Conservation (phyloP, 2,113 vertebrate species). For the Psammodynastes pulverulentus region DNA sequence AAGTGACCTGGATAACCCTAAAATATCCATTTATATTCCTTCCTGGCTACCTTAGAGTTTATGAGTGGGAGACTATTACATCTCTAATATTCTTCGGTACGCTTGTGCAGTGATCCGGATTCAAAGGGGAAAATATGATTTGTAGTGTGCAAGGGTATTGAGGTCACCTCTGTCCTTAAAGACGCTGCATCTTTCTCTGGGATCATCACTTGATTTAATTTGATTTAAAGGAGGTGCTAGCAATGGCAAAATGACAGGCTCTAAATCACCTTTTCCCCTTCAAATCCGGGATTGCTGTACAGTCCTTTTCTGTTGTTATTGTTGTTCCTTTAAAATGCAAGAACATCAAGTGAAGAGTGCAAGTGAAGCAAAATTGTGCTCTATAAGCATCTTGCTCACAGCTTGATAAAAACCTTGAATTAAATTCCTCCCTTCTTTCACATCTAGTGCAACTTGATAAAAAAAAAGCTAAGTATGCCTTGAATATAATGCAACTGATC, state of each 20-base stretch:
- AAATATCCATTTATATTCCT: conserved; percentile 20
- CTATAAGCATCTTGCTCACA: conserved; percentile 3
- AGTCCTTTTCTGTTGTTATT: not conserved
- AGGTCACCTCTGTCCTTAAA: not conserved
- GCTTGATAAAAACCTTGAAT: not conserved
- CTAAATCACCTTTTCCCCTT: not conserved
- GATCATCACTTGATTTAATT: not conserved
- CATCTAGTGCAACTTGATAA: not conserved
- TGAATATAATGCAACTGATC: not conserved
- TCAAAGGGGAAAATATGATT: not conserved
- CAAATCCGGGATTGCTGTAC: not conserved
- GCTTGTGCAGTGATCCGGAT: not conserved
- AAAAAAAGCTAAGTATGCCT: not conserved
- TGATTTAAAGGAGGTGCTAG: not conserved
- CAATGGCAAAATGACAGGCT: not conserved
- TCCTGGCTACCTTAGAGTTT: not conserved
- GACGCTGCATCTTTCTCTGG: not conserved
- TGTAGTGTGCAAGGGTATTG: not conserved
- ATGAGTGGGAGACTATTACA: conserved; percentile 2
- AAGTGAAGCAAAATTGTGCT: conserved; percentile 11
- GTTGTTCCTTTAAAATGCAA: conserved; percentile 25
- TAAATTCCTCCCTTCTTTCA: not conserved
- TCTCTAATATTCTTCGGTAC: not conserved
- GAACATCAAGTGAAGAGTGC: conserved; percentile 30
- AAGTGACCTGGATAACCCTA: not conserved